Evolutionary conservation across 2,797 vertebrate genomes (phyloP).

Genomic region (Pangasius djambal): DNA sequence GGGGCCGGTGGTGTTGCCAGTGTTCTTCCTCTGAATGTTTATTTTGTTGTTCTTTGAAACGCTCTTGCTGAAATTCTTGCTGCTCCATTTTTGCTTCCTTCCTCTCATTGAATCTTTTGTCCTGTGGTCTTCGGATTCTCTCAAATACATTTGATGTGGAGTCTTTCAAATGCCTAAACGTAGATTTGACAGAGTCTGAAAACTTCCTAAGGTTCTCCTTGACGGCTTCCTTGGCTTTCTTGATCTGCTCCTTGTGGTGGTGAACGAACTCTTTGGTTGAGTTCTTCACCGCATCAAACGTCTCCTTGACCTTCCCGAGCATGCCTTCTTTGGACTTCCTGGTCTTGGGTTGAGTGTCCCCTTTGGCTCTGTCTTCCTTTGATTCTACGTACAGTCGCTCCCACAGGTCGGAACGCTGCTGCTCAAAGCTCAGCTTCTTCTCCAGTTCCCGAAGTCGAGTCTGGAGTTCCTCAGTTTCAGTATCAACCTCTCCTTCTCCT

Average conservation of each 20-base stretch:
- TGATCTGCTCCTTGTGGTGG: conserved; percentile 98
- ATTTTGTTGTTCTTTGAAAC: conserved; percentile 65
- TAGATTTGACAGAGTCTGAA: conserved; percentile 94
- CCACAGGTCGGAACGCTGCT: conserved; percentile 96
- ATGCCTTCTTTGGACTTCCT: conserved; percentile 82
- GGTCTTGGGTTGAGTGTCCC: conserved; percentile 74
- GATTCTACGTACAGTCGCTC: conserved; percentile 93
- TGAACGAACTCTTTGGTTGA: conserved; percentile 96
- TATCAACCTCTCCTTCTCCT: conserved; percentile 45
- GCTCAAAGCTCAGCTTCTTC: conserved; percentile 89
- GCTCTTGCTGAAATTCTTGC: conserved; percentile 46
- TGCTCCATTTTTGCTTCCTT: conserved; percentile 62
- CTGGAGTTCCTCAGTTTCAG: conserved; percentile 77
- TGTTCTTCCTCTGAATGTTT: conserved; percentile 60
- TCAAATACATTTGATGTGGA: conserved; percentile 86
- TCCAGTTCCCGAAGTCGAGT: conserved; percentile 84
- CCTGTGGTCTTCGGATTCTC: conserved; percentile 76
- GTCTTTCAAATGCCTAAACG: conserved; percentile 93
- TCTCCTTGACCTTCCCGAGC: conserved; percentile 90
- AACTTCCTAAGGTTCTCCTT: conserved; percentile 96
- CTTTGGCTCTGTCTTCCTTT: conserved; percentile 84
- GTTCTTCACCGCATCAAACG: conserved; percentile 96
- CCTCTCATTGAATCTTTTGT: conserved; percentile 68
- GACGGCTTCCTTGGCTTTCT: conserved; percentile 95
- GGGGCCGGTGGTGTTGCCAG: conserved; percentile 70